phyloP scores from a whole-genome alignment of 2,797 vertebrate genomes.

The Cyprinella venusta region DNA sequence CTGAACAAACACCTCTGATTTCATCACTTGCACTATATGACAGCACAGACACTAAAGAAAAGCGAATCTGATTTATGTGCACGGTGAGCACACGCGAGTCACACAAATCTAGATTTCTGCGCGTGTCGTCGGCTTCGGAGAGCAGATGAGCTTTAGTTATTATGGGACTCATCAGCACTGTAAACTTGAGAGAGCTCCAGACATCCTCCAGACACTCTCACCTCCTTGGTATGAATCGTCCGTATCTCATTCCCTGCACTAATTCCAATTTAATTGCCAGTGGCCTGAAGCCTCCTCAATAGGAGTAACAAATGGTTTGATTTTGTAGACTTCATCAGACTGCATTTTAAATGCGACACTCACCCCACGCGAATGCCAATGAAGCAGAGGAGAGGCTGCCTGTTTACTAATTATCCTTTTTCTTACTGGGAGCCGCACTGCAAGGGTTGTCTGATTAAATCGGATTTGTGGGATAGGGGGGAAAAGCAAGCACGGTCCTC shows the following conservation, averaged over 20 bases:
- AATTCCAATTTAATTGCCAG: constrained; percentile 99
- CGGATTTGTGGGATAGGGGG: constrained; percentile 92
- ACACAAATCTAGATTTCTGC: constrained; percentile 32
- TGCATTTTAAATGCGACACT: constrained; percentile 99
- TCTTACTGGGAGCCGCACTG: constrained; percentile 90
- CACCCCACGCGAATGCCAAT: constrained; percentile 99
- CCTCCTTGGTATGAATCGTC: constrained; percentile 85
- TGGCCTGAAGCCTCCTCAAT: constrained; percentile 99
- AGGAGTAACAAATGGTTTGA: constrained; percentile 99
- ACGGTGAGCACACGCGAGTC: neutral
- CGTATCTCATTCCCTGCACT: constrained; percentile 88
- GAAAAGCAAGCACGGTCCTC: constrained; percentile 85
- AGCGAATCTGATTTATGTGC: constrained; percentile 17
- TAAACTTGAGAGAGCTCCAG: constrained; percentile 72
- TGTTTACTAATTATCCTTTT: constrained; percentile 99
- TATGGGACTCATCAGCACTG: constrained; percentile 67
- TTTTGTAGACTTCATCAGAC: constrained; percentile 99
- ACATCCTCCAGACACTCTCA: constrained; percentile 86
- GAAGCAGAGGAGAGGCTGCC: constrained; percentile 97
- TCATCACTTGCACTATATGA: constrained; percentile 22
- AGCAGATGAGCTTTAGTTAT: constrained; percentile 61
- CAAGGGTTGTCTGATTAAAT: constrained; percentile 99
- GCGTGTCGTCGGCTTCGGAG: constrained; percentile 3
- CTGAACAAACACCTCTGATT: constrained; percentile 44
- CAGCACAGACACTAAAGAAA: constrained; percentile 1